Conservation (phyloP, 2,797 vertebrate species). For the Naso thynnoides region DNA sequence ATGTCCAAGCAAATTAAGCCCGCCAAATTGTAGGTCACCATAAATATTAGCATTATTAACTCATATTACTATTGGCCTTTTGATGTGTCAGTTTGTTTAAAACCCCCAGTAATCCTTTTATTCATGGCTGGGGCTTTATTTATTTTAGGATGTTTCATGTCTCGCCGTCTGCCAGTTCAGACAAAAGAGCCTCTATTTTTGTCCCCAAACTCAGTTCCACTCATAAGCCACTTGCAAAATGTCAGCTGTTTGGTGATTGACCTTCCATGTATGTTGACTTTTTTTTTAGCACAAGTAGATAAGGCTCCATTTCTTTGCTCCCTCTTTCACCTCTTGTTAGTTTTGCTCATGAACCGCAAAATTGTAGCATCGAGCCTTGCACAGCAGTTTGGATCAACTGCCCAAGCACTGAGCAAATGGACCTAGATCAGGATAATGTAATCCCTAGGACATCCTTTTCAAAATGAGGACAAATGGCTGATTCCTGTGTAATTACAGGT, state of each 20-base stretch:
- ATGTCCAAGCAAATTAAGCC: constrained; percentile 28
- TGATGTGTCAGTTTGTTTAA: constrained; percentile 48
- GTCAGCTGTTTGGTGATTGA: constrained; percentile 51
- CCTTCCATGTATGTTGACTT: constrained; percentile 33
- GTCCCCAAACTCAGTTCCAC: constrained; percentile 41
- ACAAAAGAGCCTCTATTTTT: constrained; percentile 43
- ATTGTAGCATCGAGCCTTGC: background rate
- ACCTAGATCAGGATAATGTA: constrained; percentile 39
- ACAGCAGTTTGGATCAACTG: constrained; percentile 26
- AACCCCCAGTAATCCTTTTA: constrained; percentile 54
- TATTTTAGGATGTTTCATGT: constrained; percentile 42
- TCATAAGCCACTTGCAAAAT: constrained; percentile 53
- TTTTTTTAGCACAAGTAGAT: constrained; percentile 9
- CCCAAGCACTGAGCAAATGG: constrained; percentile 27
- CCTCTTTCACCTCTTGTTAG: background rate
- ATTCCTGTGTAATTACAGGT: background rate
- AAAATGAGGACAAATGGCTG: background rate
- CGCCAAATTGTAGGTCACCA: constrained; percentile 32
- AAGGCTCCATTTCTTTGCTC: constrained; percentile 7
- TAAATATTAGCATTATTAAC: constrained; percentile 44
- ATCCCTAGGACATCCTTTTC: constrained; percentile 11
- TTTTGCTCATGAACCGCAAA: constrained; percentile 23
- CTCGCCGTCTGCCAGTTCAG: constrained; percentile 17
- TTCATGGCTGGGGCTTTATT: constrained; percentile 32
- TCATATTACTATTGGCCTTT: constrained; percentile 27